Evolutionary conservation across 1,140 invertebrate genomes (phyloP), one percentile per base, ranked within the genome.

Genomic region (Daktulosphaira vitifoliae): DNA sequence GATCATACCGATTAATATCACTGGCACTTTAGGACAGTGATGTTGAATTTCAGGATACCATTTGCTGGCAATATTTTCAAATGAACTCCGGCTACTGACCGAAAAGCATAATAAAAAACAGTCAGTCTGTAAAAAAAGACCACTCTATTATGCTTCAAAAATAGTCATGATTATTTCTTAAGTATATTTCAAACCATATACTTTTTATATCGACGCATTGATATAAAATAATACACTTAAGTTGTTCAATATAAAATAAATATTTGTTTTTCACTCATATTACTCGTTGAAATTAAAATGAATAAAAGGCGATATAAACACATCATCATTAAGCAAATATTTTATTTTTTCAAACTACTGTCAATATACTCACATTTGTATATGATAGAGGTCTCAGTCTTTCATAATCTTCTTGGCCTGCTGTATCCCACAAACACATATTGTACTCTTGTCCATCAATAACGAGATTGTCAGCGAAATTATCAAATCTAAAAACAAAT

Each of bases 331-430:
- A n/a, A n/a, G n/a, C n/a, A n/a, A n/a, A n/a, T n/a, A n/a, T n/a
- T n/a, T n/a, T n/a, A n/a, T n/a, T n/a, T n/a, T n/a, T n/a, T n/a
- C n/a, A n/a, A n/a, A n/a, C n/a, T n/a, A n/a, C n/a, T n/a, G n/a
- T n/a, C n/a, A n/a, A n/a, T n/a, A 33, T 65, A 72, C 81, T 82
- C 76, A 92, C 88, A 73, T 88, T 86, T 64, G 90, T 90, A 76
- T 96, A 96, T 25, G 88, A 90, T 8, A 96, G 77, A 0, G 92
- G 92, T 69, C 93, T 79, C 2, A 98, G 78, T 73, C 93, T 78
- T 76, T 98, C 94, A 71, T 97, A 98, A 76, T 96, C 94, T 76
- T 97, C 94, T 76, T 96, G 92, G 3, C 92, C 92, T 1, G 90
- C 89, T 7, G 93, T 96, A 71, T 97, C 93, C 92, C 92, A 97